These are phyloP conservation scores for Xenops minutus DNA, from an alignment of 2,797 vertebrate genomes.

Conservation along the genomic window DNA sequence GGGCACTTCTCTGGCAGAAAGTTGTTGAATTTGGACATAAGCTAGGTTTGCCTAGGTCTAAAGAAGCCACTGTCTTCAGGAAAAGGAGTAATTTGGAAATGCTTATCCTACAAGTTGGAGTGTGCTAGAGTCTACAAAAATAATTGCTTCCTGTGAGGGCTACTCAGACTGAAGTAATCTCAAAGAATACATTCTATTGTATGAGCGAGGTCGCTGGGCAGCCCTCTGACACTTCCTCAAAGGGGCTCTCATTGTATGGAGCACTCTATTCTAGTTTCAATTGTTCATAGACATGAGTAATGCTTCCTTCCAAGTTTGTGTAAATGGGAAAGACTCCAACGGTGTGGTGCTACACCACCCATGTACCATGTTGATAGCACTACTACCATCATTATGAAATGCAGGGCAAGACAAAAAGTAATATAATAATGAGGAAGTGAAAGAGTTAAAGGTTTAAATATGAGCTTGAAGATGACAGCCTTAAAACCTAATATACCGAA, in stretches of 20 bases:
- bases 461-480: background rate
- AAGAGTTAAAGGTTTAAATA: background rate
- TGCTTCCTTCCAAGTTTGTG: slow-evolving; percentile 16
- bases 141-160: slow-evolving; percentile 71
- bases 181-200: slow-evolving; percentile 69
- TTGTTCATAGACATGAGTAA: slow-evolving; percentile 5
- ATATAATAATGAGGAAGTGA: background rate
- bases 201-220: background rate
- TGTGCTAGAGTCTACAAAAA: slow-evolving; percentile 69
- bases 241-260: background rate
- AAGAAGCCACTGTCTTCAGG: slow-evolving; percentile 67
- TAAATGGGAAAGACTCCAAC: background rate
- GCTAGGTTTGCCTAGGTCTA: slow-evolving; percentile 52
- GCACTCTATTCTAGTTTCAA: slow-evolving; percentile 8
- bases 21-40: slow-evolving; percentile 73
- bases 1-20: slow-evolving; percentile 61
- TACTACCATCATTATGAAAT: background rate
- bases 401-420: background rate
- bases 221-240: slow-evolving; percentile 39
- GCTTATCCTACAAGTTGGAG: slow-evolving; percentile 67
- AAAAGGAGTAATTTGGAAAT: slow-evolving; percentile 56
- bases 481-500: background rate
- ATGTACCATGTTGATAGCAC: background rate
- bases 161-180: slow-evolving; percentile 67
- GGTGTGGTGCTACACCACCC: background rate